Evolutionary conservation across 1,140 invertebrate species (phyloP), one percentile per base, ranked within the genome.

Genomic region (Hormaphis cornu): DNA sequence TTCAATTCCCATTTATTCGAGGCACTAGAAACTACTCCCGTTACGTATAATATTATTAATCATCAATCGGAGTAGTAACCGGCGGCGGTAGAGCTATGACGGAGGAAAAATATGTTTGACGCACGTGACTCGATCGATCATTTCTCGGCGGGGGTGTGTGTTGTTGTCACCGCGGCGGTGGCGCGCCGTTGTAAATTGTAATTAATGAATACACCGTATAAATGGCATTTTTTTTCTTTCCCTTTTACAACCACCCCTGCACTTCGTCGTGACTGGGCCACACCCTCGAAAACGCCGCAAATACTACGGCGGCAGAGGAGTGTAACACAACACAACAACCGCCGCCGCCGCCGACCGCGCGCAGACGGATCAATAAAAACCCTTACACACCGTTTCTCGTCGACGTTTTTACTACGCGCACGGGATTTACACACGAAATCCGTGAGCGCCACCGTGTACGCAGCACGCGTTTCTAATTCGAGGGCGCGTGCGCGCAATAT

Each of bases 341-440:
- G 42, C 12, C 42, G 61, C 28, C 28, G 44, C 4, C 59, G 26
- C 24, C 50, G 50, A 14, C 26, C 24, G 26, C 44, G 12, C 61
- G 44, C 61, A 48, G 61, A 50, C 61, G 61, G 61, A 66, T 66
- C 61, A 66, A 66, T 66, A 66, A 66, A 66, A 66, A 48, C 40
- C 44, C 61, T 50, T 26, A 22, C 12, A n/a, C 44, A n/a, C 40
- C 61, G 42, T 46, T n/a, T 12, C 61, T 20, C 42, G 61, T 3
- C 61, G 42, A 30, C 42, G 40, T 4, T 33, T 48, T 48, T 44
- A 61, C 9, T 10, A 28, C 44, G 33, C 61, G 28, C 35, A 20
- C 20, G 40, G 52, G 52, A 18, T 58, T 33, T 40, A 16, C 54
- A 24, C 54, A 37, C 54, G 28, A 33, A 26, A 54, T 30, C 1